phyloP scores from a whole-genome alignment of 2,113 vertebrate species.

The Mohoua ochrocephala region DNA sequence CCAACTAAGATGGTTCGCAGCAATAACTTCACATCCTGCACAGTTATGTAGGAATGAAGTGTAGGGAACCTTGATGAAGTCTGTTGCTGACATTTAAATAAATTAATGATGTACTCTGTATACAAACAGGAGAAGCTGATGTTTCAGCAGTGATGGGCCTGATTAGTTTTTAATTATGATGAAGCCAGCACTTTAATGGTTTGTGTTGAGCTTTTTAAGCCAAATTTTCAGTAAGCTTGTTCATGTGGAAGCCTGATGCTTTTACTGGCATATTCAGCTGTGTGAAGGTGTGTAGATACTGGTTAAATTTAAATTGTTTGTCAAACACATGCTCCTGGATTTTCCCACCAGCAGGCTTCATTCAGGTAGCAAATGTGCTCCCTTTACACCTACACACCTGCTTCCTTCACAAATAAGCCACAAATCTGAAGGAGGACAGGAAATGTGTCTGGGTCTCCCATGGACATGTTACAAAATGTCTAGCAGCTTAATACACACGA shows the following conservation, averaged over 20 bases:
- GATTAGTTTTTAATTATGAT: slow-evolving; percentile 53
- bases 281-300: neutral
- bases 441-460: neutral
- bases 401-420: neutral
- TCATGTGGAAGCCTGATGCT: neutral
- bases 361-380: neutral
- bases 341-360: neutral
- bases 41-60: neutral
- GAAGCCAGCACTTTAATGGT: neutral
- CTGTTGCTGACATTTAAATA: slow-evolving; percentile 42
- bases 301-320: neutral
- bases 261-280: neutral
- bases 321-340: neutral
- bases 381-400: neutral
- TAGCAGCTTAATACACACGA: neutral
- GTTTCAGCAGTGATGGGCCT: slow-evolving; percentile 4
- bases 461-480: neutral
- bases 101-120: slow-evolving; percentile 20
- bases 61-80: neutral
- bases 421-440: neutral
- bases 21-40: neutral
- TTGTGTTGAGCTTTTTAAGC: neutral
- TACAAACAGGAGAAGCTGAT: slow-evolving; percentile 41
- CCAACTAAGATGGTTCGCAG: neutral
- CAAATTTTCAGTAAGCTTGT: neutral